Evolutionary conservation across 2,888 invertebrate species (phyloP).

Genomic region (Nemapogon koenigi): DNA sequence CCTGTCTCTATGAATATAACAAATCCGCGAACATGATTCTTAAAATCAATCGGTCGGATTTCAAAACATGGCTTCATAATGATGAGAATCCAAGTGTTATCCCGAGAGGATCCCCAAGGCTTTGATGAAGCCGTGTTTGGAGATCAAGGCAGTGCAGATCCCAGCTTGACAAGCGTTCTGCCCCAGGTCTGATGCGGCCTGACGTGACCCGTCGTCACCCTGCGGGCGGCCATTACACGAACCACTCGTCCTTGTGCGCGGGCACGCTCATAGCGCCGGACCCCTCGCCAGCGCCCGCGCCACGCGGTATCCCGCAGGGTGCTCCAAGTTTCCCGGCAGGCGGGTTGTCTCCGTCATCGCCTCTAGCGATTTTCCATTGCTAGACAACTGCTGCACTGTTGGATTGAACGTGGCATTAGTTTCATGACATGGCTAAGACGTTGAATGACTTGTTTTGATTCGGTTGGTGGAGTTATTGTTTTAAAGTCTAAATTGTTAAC

Average conservation of each 20-base stretch:
- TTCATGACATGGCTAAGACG: too few relatives aligned
- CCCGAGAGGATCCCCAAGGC: conserved; percentile 12
- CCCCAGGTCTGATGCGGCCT: conserved; percentile 4
- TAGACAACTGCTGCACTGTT: conserved; percentile 25
- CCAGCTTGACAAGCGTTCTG: too few relatives aligned
- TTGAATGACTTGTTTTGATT: too few relatives aligned
- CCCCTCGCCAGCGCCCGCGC: conserved; percentile 83
- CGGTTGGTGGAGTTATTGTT: too few relatives aligned
- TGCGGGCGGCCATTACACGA: conserved; percentile 71
- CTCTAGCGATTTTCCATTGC: conserved; percentile 27
- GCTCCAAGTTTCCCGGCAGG: conserved; percentile 92
- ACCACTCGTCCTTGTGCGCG: conserved; percentile 92
- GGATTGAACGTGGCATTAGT: conserved; percentile 41
- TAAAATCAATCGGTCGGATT: neutral
- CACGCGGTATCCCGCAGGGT: conserved; percentile 87
- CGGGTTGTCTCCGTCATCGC: conserved; percentile 40
- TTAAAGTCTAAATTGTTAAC: too few relatives aligned
- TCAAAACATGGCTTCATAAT: too few relatives aligned
- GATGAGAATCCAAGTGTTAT: too few relatives aligned
- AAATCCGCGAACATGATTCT: conserved; percentile 6
- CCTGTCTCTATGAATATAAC: conserved; percentile 3
- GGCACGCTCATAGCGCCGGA: conserved; percentile 84
- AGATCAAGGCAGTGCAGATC: conserved; percentile 14
- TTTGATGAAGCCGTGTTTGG: neutral
- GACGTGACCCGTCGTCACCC: conserved; percentile 18